Percentiles rank a stretch among this genome's conserved stretches.
Conservation (phyloP, 2,113 vertebrate species). For the Cyprinodon brontotheroides region DNA sequence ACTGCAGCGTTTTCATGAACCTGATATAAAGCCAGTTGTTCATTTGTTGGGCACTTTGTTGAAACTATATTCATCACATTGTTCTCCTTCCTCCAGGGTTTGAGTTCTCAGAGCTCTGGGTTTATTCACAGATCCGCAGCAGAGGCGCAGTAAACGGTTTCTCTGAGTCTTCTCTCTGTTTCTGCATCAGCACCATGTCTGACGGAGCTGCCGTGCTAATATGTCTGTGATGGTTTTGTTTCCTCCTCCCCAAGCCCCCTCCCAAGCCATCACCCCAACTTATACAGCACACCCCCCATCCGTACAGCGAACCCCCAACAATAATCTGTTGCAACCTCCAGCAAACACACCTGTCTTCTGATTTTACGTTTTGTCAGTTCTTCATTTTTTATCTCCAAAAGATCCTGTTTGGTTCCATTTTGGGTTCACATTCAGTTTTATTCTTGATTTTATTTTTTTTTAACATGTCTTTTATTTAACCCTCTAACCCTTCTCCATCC, state of each 20-base stretch:
- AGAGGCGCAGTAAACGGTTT: not conserved
- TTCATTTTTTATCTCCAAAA: slow-evolving; percentile 56
- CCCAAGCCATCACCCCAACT: slow-evolving; percentile 82
- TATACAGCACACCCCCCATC: slow-evolving; percentile 81
- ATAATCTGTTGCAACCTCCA: slow-evolving; percentile 82
- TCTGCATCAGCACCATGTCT: slow-evolving; percentile 26
- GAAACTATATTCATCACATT: not conserved
- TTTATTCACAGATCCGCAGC: not conserved
- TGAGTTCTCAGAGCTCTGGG: not conserved
- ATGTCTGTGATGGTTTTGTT: slow-evolving; percentile 75
- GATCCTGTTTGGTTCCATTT: slow-evolving; percentile 36
- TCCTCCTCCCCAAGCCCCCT: slow-evolving; percentile 79
- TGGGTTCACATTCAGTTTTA: slow-evolving; percentile 40
- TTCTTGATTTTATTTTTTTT: slow-evolving; percentile 68
- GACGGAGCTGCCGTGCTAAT: slow-evolving; percentile 62
- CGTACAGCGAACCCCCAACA: slow-evolving; percentile 76
- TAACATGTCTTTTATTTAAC: slow-evolving; percentile 85
- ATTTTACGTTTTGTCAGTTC: slow-evolving; percentile 62
- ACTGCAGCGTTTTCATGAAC: too few relatives aligned
- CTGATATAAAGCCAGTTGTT: not conserved
- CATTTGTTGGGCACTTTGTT: not conserved
- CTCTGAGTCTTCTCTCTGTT: slow-evolving; percentile 13
- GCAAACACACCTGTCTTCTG: slow-evolving; percentile 81
- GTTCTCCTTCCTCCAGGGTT: not conserved
- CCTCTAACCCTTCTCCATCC: slow-evolving; percentile 84